Percentiles rank a stretch among this genome's conserved stretches.
Conservation (phyloP, 2,888 invertebrate species). For the Lottia gigantea region DNA sequence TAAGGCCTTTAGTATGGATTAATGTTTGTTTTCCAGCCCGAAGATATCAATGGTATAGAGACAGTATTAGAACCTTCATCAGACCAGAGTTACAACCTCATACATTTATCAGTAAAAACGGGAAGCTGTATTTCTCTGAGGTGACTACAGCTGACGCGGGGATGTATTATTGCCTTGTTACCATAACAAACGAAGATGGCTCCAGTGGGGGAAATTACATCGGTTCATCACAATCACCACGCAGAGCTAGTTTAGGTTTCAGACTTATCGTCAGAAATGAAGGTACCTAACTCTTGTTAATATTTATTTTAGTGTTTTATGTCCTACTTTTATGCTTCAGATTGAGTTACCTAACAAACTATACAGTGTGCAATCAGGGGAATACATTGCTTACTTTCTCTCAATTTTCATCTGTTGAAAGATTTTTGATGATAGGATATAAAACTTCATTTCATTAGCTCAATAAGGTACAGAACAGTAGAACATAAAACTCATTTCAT, state of each 20-base stretch:
- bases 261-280: slow-evolving; percentile 37
- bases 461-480: too few relatives aligned
- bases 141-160: slow-evolving; percentile 79
- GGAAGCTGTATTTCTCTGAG: slow-evolving; percentile 94
- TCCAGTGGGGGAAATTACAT: slow-evolving; percentile 41
- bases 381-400: too few relatives aligned
- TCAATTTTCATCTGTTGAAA: too few relatives aligned
- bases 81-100: slow-evolving; percentile 84
- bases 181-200: slow-evolving; percentile 38
- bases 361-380: too few relatives aligned
- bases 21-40: slow-evolving; percentile 33
- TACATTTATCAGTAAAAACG: slow-evolving; percentile 93
- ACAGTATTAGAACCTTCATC: slow-evolving; percentile 86
- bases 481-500: too few relatives aligned
- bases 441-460: too few relatives aligned
- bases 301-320: too few relatives aligned
- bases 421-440: too few relatives aligned
- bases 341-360: too few relatives aligned
- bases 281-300: slow-evolving; percentile 37
- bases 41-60: slow-evolving; percentile 87
- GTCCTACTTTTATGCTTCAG: too few relatives aligned
- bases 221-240: slow-evolving; percentile 37
- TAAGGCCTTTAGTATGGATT: too few relatives aligned
- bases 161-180: slow-evolving; percentile 51
- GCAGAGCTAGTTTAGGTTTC: slow-evolving; percentile 50